These are phyloP conservation scores for Epinephelus awoara DNA, from an alignment of 2,797 vertebrate species.

Conservation along the genomic window DNA sequence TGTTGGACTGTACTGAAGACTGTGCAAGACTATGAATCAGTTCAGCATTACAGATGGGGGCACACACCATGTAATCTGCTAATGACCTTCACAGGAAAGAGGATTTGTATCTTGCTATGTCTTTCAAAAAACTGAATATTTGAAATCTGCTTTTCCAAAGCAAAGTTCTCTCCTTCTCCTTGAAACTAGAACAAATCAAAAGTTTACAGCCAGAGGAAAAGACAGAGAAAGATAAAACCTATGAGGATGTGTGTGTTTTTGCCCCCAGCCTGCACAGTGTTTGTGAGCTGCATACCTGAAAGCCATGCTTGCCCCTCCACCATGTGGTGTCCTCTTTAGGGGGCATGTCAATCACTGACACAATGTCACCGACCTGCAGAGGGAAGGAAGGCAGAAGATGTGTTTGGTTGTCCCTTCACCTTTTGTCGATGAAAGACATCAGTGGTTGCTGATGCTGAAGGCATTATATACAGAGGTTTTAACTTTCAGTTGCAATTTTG, in stretches of 20 bases:
- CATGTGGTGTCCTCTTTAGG: constrained; percentile 98
- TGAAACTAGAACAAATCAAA: constrained; percentile 44
- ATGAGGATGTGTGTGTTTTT: neutral
- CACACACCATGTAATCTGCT: constrained; percentile 36
- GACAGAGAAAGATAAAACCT: neutral
- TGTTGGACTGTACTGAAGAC: neutral
- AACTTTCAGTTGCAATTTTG: neutral
- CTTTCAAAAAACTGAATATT: constrained; percentile 25
- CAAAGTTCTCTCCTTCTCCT: constrained; percentile 24
- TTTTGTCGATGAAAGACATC: neutral
- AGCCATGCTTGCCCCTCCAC: constrained; percentile 99
- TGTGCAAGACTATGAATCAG: constrained; percentile 24
- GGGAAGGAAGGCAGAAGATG: neutral
- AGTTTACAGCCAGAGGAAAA: constrained; percentile 3
- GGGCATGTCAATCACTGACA: constrained; percentile 99
- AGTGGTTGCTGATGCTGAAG: constrained; percentile 1
- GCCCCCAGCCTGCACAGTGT: neutral
- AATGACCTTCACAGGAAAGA: constrained; percentile 41
- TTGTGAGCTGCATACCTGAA: constrained; percentile 89
- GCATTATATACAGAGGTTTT: neutral
- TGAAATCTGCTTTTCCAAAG: constrained; percentile 29
- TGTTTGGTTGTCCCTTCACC: neutral
- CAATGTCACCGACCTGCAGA: constrained; percentile 96
- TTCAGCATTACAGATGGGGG: neutral
- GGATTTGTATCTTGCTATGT: constrained; percentile 41